Base-by-base conservation (phyloP, 2,113 vertebrate genomes). In the Odontesthes bonariensis region DNA sequence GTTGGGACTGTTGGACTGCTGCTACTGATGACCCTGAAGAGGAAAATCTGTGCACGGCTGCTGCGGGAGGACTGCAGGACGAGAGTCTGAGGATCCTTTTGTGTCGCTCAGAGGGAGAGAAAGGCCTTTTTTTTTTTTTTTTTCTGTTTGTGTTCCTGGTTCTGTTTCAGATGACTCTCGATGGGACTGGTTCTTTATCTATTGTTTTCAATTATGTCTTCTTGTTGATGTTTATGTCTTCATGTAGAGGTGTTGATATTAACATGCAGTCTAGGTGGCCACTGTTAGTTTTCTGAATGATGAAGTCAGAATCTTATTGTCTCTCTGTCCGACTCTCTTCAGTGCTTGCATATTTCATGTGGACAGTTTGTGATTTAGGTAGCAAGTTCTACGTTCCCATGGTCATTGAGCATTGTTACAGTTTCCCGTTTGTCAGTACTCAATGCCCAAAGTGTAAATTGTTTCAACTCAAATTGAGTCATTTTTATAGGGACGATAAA, bases 141-240 rank as follows among this genome's bases (percentile, higher is more conserved):
- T 3, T 27, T 27, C 27, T 27, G 27, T 27, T 27, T 11, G 2
- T 56, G 55, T 78, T 74, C 70, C 35, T 22, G 46, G 58, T 59
- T 84, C 72, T 22, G 49, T 73, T 84, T 82, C 47, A 77, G 53
- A 69, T 65, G 47, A 84, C 73, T 27, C 64, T 70, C 38, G 56
- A 42, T 77, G 57, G 73, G 56, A 86, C 60, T 73, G 58, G 44
- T 81, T 78, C 46, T 62, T 20, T 49, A 27, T 78, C 4, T 68
- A 13, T 66, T 57, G 32, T 83, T 65, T 47, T 86, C 31, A 60
- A 79, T 66, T 69, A 56, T 35, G 52, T 70, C n/a, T 69, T 73
- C 67, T 81, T 68, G 46, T 31, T 22, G n/a, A 47, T 69, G 89
- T 92, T 92, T 88, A 91, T 82, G 23, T 88, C 69, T 54, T 59